phyloP scores from a whole-genome alignment of 2,797 vertebrate genomes.

The Craterocephalus amniculus region DNA sequence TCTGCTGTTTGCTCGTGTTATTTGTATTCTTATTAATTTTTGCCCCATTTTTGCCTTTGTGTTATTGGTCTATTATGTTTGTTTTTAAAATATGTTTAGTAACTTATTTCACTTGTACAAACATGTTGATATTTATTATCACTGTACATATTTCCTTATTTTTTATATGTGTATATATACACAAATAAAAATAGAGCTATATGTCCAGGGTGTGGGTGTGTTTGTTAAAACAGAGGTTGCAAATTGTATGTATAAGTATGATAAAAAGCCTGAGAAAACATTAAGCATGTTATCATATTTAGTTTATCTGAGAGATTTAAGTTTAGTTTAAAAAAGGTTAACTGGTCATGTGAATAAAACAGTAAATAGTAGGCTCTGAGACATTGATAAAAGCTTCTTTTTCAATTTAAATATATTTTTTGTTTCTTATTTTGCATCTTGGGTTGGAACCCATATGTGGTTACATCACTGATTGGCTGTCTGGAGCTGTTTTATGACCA shows the following conservation, averaged over 20 bases:
- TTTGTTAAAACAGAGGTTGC: conserved; percentile 14
- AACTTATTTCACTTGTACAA: conserved; percentile 90
- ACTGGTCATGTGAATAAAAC: not conserved
- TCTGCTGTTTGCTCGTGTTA: conserved; percentile 65
- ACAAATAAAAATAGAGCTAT: conserved; percentile 87
- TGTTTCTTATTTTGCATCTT: not conserved
- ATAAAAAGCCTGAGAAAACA: not conserved
- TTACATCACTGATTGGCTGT: conserved; percentile 21
- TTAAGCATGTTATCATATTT: not conserved
- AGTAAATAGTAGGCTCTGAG: too few species aligned
- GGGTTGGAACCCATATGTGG: not conserved
- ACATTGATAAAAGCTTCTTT: not conserved
- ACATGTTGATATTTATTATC: conserved; percentile 89
- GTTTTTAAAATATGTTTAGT: conserved; percentile 83
- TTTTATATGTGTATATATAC: conserved; percentile 89
- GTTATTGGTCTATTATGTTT: conserved; percentile 70
- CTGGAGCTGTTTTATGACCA: conserved; percentile 28
- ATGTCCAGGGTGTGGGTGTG: conserved; percentile 47
- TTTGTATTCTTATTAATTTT: conserved; percentile 65
- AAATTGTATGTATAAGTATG: not conserved
- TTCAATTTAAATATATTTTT: not conserved
- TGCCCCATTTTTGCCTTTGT: conserved; percentile 60
- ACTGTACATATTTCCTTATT: conserved; percentile 90
- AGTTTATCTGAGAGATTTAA: too few species aligned
- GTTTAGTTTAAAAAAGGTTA: not conserved